These are phyloP conservation scores for Hyles vespertilio DNA, from an alignment of 1,140 invertebrate genomes.

Conservation along the genomic window DNA sequence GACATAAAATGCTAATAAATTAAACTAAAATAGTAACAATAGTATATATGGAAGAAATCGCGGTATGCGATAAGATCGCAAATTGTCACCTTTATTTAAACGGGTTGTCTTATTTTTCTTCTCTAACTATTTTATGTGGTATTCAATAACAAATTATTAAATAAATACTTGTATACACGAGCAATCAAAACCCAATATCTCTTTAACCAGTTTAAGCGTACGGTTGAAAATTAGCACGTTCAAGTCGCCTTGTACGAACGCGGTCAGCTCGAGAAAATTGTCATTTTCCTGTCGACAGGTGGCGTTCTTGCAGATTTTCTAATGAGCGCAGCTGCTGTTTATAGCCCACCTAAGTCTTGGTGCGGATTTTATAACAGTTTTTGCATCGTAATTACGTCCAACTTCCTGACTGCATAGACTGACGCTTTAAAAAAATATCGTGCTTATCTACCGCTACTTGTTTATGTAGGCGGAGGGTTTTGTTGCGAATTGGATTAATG, in stretches of 20 bases:
- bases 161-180: background rate
- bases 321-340: slow-evolving; percentile 34
- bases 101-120: no score
- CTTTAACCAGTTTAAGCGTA: background rate
- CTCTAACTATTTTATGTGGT: no score
- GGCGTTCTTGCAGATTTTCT: slow-evolving; percentile 40
- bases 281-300: slow-evolving; percentile 44
- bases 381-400: slow-evolving; percentile 28
- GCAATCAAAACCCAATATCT: background rate
- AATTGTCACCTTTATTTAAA: no score
- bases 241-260: background rate
- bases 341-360: slow-evolving; percentile 8
- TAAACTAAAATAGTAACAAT: no score
- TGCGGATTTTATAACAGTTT: slow-evolving; percentile 24
- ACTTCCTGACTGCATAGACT: slow-evolving; percentile 26
- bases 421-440: slow-evolving; percentile 10
- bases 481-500: background rate
- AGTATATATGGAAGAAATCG: no score
- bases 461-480: background rate
- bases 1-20: no score
- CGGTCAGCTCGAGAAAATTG: slow-evolving; percentile 37
- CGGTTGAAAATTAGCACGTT: background rate
- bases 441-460: slow-evolving; percentile 3
- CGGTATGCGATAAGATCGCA: no score
- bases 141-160: no score